A percentile compares a stretch with the other conserved stretches of the same genome.
Evolutionary conservation across 2,888 invertebrate genomes (phyloP).

Genomic region (Furcula furcula): DNA sequence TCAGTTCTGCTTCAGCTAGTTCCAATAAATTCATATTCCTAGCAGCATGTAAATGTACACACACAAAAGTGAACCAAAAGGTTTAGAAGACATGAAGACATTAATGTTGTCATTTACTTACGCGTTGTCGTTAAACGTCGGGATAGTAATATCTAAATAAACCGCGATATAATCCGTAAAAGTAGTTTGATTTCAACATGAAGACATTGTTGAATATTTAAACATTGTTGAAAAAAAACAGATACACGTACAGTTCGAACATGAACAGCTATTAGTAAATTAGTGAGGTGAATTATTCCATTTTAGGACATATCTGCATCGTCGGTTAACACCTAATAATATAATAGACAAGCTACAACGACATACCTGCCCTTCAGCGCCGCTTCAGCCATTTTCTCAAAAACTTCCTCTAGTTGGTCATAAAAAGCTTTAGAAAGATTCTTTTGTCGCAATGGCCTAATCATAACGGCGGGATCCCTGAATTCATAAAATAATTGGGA

Average conservation of each 20-base stretch:
- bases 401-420: conserved; percentile 78
- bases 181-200: no score
- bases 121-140: no score
- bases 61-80: conserved; percentile 1
- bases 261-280: no score
- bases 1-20: conserved; percentile 47
- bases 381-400: conserved; percentile 81
- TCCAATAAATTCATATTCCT: conserved; percentile 65
- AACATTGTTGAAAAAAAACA: no score
- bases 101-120: no score
- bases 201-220: no score
- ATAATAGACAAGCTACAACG: not conserved
- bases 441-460: conserved; percentile 84
- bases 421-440: conserved; percentile 81
- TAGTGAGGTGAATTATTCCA: no score
- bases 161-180: no score
- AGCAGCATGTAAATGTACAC: conserved; percentile 51
- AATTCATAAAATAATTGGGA: not conserved
- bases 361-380: conserved; percentile 78
- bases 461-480: conserved; percentile 64
- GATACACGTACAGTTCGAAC: no score
- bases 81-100: not conserved
- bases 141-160: no score
- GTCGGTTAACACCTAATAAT: no score
- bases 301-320: no score